phyloP scores from a whole-genome alignment of 2,797 vertebrate genomes.

The Morelia viridis region DNA sequence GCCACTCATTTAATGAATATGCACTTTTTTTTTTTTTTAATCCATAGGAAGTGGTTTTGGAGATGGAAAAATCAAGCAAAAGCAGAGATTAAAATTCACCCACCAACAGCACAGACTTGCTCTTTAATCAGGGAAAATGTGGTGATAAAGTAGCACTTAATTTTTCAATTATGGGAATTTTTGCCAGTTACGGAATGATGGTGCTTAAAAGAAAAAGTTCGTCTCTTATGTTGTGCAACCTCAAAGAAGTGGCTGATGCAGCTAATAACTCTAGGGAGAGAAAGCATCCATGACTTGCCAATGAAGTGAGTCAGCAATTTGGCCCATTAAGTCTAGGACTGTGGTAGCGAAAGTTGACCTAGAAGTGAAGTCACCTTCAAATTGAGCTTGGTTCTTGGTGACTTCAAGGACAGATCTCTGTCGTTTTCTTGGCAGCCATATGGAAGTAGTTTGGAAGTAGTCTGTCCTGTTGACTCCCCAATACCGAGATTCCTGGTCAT shows the following conservation, averaged over 20 bases:
- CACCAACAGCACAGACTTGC: neutral
- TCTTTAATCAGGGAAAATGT: constrained; percentile 3
- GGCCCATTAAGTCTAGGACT: neutral
- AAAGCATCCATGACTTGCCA: too few species aligned
- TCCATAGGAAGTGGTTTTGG: neutral
- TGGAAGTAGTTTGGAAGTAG: neutral
- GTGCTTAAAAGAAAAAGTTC: neutral
- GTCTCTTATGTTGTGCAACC: neutral
- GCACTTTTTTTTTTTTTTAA: neutral
- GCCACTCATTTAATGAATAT: constrained; percentile 13
- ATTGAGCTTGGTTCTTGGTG: neutral
- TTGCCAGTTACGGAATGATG: neutral
- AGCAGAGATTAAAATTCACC: neutral
- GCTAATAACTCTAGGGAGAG: too few species aligned
- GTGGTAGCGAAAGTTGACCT: neutral
- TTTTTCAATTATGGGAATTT: constrained; percentile 14
- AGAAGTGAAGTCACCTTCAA: neutral
- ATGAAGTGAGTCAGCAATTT: neutral
- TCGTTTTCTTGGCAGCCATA: neutral
- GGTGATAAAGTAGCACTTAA: neutral
- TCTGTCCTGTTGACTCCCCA: neutral
- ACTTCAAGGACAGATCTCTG: neutral
- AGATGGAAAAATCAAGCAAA: neutral
- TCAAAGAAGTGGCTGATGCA: neutral
- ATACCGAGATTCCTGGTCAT: neutral